These are phyloP conservation scores for Troides oblongomaculatus DNA, from an alignment of 2,888 invertebrate genomes.

Conservation along the genomic window DNA sequence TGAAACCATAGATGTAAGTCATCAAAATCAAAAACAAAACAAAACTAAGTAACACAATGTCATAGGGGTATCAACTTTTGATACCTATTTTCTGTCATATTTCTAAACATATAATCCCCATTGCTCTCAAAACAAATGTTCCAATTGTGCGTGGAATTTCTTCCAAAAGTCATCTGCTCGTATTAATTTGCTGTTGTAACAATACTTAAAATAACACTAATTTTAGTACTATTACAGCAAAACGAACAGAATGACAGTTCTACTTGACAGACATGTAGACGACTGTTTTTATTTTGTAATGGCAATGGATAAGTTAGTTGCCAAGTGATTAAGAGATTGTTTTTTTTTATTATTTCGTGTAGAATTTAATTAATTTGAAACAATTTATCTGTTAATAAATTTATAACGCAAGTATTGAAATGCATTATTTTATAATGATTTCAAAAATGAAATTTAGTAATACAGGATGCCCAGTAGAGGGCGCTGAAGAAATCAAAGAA, in stretches of 20 bases:
- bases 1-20: conserved; percentile 55
- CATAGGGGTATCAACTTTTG: conserved; percentile 16
- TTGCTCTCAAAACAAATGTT: conserved; percentile 56
- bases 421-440: too few relatives aligned
- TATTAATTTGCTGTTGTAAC: conserved; percentile 23
- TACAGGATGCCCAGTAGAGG: not conserved
- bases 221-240: conserved; percentile 14
- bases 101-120: conserved; percentile 57
- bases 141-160: conserved; percentile 51
- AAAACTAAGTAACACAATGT: conserved; percentile 22
- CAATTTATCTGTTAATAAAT: not conserved
- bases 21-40: conserved; percentile 16
- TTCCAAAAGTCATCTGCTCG: conserved; percentile 65
- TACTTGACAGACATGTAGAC: conserved; percentile 20
- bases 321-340: not conserved
- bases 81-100: conserved; percentile 75
- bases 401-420: too few relatives aligned
- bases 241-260: conserved; percentile 23
- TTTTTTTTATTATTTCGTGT: not conserved
- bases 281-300: not conserved
- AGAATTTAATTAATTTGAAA: not conserved
- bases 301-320: not conserved
- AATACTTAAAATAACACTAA: conserved; percentile 12
- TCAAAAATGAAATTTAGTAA: not conserved
- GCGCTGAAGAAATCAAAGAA: not conserved